Evolutionary conservation across 2,113 vertebrate genomes (phyloP).

Genomic region (Festucalex cinctus): DNA sequence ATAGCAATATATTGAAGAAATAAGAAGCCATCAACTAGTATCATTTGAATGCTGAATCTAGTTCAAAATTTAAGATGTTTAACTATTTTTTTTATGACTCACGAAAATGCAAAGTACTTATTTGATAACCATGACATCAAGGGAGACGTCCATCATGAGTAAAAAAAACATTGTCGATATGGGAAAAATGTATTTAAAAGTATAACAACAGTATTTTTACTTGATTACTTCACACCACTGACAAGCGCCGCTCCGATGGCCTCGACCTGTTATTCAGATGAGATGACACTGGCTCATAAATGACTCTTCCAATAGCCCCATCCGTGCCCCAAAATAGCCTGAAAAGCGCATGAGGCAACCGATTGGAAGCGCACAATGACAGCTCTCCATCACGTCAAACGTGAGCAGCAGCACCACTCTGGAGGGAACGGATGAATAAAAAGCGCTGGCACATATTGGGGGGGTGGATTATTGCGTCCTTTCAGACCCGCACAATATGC

Average conservation of each 20-base stretch:
- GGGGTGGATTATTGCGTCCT: conserved; percentile 65
- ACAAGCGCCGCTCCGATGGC: background rate
- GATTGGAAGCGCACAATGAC: conserved; percentile 42
- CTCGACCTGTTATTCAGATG: background rate
- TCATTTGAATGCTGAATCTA: no score
- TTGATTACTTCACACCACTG: background rate
- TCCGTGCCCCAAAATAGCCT: background rate
- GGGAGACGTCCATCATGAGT: no score
- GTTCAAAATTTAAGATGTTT: no score
- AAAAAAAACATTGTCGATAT: no score
- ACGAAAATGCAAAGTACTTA: no score
- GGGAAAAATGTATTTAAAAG: no score
- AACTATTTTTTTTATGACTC: no score
- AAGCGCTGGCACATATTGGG: conserved; percentile 50
- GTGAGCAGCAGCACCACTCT: conserved; percentile 49
- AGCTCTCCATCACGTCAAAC: conserved; percentile 56
- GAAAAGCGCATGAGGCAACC: conserved; percentile 36
- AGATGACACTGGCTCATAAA: background rate
- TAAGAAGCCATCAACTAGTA: no score
- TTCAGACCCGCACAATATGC: conserved; percentile 67
- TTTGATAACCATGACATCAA: no score
- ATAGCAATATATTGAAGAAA: no score
- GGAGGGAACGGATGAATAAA: conserved; percentile 63
- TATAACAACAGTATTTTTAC: background rate
- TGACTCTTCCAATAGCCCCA: background rate